Base-by-base conservation (phyloP, 2,888 invertebrate genomes). In the Hypselothyrea guttata region DNA sequence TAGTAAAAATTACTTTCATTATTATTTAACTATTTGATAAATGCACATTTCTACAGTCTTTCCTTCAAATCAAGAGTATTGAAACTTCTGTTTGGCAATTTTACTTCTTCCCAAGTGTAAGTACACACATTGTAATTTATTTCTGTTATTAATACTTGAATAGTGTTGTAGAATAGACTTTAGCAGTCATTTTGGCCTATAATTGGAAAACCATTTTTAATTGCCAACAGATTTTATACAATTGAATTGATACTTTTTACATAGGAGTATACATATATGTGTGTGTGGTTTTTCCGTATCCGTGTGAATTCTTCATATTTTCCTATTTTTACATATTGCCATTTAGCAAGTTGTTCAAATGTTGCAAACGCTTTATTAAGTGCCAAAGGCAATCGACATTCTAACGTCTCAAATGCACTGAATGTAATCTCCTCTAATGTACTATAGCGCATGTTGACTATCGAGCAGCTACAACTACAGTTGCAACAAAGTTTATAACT, bases 211-310 rank as follows among this genome's bases (percentile, higher is more conserved):
- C 63, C 58, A 69, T 59, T 75, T 78, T 82, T 78, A 86, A 86
- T 82, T 86, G 84, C 78, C 82, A 75, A 46, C 70, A 83, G 31
- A 84, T 78, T 77, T 82, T 38, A 16, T 11, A 38, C 18, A 38
- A 18, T 38, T 38, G 18, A 18, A 38, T 18, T 22, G 22, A 52
- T 59, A 71, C 64, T 22, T 22, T 22, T 22, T n/a, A n/a, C n/a
- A n/a, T n/a, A n/a, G n/a, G n/a, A n/a, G n/a, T n/a, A n/a, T n/a
- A n/a, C n/a, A n/a, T 22, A 66, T 16, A 40, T 30, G 1, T 16
- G 22, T 48, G 15, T 28, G 8, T 35, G 3, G 4, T 3, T 48
- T 31, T 27, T 51, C 30, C 15, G 11, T 33, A 31, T 16, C 8
- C 31, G n/a, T 22, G 8, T 40, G 16, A 30, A 31, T 27, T 35